A percentile compares a stretch with the other conserved stretches of the same genome.
Conservation (phyloP, 2,797 vertebrate species). For the Pristis pectinata region DNA sequence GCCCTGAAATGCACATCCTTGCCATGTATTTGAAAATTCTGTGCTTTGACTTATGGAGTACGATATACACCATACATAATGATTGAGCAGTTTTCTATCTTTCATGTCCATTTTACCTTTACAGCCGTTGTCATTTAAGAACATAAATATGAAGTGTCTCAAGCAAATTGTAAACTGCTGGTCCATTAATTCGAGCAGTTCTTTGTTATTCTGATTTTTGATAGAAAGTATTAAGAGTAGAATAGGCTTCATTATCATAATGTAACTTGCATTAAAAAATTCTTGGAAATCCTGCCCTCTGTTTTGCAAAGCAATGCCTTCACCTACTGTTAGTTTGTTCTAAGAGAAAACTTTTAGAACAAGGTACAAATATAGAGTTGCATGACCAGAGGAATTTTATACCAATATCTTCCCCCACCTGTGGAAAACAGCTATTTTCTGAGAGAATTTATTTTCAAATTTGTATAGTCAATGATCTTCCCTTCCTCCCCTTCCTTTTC, state of each 20-base stretch:
- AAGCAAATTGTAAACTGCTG: no score
- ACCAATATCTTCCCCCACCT: background rate
- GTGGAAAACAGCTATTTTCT: background rate
- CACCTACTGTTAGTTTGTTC: background rate
- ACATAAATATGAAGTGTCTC: no score
- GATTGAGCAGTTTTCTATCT: no score
- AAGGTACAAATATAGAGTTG: background rate
- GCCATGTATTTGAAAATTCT: no score
- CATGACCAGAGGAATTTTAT: background rate
- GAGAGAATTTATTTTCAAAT: background rate
- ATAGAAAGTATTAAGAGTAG: background rate
- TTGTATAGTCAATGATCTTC: no score
- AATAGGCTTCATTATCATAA: background rate
- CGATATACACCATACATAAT: no score
- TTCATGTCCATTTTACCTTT: no score
- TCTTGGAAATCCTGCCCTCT: background rate
- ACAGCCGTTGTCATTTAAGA: no score
- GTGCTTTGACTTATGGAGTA: no score
- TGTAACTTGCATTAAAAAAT: background rate
- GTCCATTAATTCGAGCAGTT: background rate
- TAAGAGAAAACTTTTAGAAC: background rate
- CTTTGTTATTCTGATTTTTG: no score
- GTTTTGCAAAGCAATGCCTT: background rate
- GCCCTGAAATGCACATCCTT: no score
- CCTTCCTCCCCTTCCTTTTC: no score